A percentile compares a stretch with the other conserved stretches of the same genome.
These are phyloP conservation scores for Crotophaga sulcirostris DNA, from an alignment of 2,113 vertebrate species.

Conservation along the genomic window DNA sequence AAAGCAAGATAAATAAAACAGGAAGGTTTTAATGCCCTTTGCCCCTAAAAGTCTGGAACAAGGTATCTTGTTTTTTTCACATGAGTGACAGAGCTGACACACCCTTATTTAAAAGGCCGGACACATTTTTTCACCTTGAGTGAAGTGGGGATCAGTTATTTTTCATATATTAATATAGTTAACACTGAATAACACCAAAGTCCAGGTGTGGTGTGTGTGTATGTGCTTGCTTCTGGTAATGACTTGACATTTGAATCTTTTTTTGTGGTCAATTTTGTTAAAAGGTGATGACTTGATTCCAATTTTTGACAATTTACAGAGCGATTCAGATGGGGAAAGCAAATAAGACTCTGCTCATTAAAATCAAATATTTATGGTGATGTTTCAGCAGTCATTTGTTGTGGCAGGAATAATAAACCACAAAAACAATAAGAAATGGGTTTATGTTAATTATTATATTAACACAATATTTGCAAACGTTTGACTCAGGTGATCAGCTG, in stretches of 20 bases:
- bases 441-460: neutral
- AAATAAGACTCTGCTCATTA: neutral
- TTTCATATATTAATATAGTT: neutral
- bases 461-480: neutral
- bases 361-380: neutral
- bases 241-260: neutral
- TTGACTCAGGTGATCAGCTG: neutral
- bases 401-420: neutral
- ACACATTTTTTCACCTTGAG: neutral
- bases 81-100: neutral
- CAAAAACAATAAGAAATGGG: neutral
- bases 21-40: neutral
- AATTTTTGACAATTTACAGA: neutral
- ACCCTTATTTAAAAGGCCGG: neutral
- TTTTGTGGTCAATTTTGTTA: neutral
- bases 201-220: rapidly evolving
- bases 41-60: neutral
- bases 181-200: neutral
- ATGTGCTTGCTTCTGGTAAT: neutral
- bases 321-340: neutral
- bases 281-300: neutral
- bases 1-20: neutral
- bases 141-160: neutral
- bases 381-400: neutral
- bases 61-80: neutral